These are phyloP conservation scores for Decapterus maruadsi DNA, from an alignment of 2,797 vertebrate species.

Conservation along the genomic window DNA sequence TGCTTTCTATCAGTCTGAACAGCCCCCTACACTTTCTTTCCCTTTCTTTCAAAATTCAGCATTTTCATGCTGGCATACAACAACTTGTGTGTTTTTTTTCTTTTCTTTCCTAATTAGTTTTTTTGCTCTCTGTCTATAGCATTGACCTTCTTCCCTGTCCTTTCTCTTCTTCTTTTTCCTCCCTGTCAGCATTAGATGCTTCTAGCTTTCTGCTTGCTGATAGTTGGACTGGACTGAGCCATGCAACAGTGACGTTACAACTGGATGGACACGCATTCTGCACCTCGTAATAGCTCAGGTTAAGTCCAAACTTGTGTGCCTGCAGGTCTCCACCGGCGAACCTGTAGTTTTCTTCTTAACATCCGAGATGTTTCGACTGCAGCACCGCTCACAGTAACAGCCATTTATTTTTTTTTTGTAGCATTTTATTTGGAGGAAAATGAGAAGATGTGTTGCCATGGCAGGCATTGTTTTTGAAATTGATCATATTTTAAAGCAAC, in stretches of 20 bases:
- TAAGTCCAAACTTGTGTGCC: slow-evolving; percentile 45
- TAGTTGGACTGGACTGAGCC: slow-evolving; percentile 33
- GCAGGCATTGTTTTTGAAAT: slow-evolving; percentile 55
- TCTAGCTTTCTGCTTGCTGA: slow-evolving; percentile 12
- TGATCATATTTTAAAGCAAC: slow-evolving; percentile 30
- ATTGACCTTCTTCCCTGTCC: not conserved
- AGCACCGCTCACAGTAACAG: slow-evolving; percentile 11
- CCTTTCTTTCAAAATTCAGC: slow-evolving; percentile 1
- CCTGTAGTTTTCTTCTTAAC: slow-evolving; percentile 30
- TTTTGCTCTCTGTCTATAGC: not conserved
- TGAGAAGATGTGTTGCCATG: slow-evolving; percentile 35
- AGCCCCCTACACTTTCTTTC: slow-evolving; percentile 20
- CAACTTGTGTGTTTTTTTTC: not conserved
- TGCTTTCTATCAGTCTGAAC: slow-evolving; percentile 15
- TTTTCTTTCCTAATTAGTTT: too few species aligned
- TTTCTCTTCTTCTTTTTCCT: not conserved
- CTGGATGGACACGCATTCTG: slow-evolving; percentile 21
- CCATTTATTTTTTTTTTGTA: slow-evolving; percentile 21
- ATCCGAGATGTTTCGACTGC: slow-evolving; percentile 28
- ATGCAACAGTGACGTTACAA: slow-evolving; percentile 13
- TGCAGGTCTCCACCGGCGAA: slow-evolving; percentile 47
- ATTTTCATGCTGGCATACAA: not conserved
- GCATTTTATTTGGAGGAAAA: slow-evolving; percentile 43
- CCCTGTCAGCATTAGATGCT: not conserved
- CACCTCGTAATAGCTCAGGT: slow-evolving; percentile 43